Evolutionary conservation across 92 coral and sea anemone species (phyloP), one percentile per base, ranked within the genome.

Genomic region (Montipora capitata): DNA sequence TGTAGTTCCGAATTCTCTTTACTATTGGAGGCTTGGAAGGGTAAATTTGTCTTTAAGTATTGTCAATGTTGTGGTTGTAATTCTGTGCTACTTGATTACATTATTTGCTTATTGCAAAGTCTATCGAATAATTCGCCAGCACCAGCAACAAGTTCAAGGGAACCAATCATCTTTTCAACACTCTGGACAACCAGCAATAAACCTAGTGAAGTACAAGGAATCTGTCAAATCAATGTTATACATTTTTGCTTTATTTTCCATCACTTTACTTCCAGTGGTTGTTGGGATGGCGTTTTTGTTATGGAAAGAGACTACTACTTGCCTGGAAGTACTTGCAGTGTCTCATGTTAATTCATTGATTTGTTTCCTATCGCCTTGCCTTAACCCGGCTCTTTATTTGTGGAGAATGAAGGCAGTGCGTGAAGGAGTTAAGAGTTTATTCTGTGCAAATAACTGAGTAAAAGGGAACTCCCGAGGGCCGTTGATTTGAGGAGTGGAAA

Each of bases 91-190:
- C 76, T 72, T 72, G 35, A 6, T 45, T 57, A 72, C 76, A n/a
- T 43, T 49, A 4, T 44, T 72, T 72, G 27, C 57, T 42, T 72
- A 72, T 72, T 72, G 42, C 5, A 72, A 15, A 72, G 76, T 72
- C 4, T 72, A 39, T 45, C 76, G 20, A 42, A 42, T 72, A 41
- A 72, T 72, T 72, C 76, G 76, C 7, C 76, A 72, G 57, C 76
- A 72, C 57, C 76, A 72, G 57, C 57, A 72, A 72, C 76, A 72
- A 43, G 56, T 72, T 72, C 76, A 72, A 5, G 56, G 76, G 10
- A 72, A 17, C 40, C 81, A 61, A 27, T 10, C 14, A 42, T 42
- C 7, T 2, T 27, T 27, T 27, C 40, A 12, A 62, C 9, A 7
- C 18, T 40, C 16, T 16, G 81, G 57, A 9, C 58, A 17, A 72